Evolutionary conservation across 2,888 invertebrate species (phyloP), one percentile per base, ranked within the genome.

Genomic region (Phalera bucephala): DNA sequence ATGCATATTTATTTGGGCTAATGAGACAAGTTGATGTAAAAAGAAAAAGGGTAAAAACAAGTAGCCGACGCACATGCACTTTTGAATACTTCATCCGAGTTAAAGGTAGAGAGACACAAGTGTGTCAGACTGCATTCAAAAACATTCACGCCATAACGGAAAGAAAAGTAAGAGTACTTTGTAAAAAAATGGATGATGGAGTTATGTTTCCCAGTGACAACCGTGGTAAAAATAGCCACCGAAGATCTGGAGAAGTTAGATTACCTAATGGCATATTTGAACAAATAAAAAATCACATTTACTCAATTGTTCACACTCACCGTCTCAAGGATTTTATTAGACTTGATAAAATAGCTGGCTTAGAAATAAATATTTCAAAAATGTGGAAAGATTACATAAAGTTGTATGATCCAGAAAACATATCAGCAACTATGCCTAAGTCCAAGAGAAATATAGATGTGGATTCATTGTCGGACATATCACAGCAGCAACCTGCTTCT

Each of bases 311-410:
- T 6, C 91, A 91, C 52, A 90, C 91, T 4, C 90, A 91, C 33
- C 72, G 89, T 17, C 62, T 91, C 11, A 89, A 90, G 61, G 91
- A 91, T 53, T 91, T 91, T 39, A 89, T 91, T 38, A 75, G 91
- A 48, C 65, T 91, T 27, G 91, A 91, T 38, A 91, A 91, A 69
- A 85, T 90, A 51, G 91, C 90, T 32, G 91, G 91, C 0, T 72
- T 91, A 37, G 91, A 91, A 75, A 90, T 91, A 19, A 91, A 91
- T 53, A 91, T 91, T 45, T 90, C 91, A 1, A 91, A 91, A 65
- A 91, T 91, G 90, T 91, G 91, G 90, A 91, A 91, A 58, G 91
- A 91, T 54, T 91, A 91, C 42, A 88, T 91, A n/a, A 88, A 89
- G 51, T 78, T 82, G 3, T 89, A 82, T 77, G 91, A 91, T 53